A percentile compares a stretch with the other conserved stretches of the same genome.
phyloP scores from a whole-genome alignment of 2,113 vertebrate species.

The Urocitellus parryii region DNA sequence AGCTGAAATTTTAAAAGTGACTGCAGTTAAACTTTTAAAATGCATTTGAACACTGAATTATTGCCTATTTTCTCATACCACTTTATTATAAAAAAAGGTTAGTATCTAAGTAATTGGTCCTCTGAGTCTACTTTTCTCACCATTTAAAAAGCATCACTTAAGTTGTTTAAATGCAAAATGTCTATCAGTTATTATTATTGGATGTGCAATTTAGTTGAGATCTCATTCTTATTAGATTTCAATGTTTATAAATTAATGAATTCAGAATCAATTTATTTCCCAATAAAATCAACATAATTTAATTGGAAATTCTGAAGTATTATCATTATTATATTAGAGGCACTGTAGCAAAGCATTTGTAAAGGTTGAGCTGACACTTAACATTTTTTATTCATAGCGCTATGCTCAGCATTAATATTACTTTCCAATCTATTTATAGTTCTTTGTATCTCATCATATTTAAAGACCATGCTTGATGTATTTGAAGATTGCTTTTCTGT shows the following conservation, averaged over 20 bases:
- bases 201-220: constrained; percentile 65
- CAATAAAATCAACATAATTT: constrained; percentile 76
- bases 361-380: constrained; percentile 66
- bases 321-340: constrained; percentile 23
- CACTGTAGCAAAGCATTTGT: neutral
- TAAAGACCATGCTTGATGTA: constrained; percentile 44
- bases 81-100: constrained; percentile 85
- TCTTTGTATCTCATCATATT: constrained; percentile 58
- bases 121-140: constrained; percentile 80
- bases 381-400: constrained; percentile 58
- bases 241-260: constrained; percentile 82
- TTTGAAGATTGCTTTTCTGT: constrained; percentile 34
- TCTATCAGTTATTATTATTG: constrained; percentile 71
- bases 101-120: constrained; percentile 83
- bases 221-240: constrained; percentile 69
- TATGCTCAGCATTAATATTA: constrained; percentile 59
- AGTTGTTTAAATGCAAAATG: constrained; percentile 81
- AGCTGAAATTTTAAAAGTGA: constrained; percentile 84
- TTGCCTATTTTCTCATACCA: constrained; percentile 82
- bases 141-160: constrained; percentile 80
- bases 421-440: constrained; percentile 57
- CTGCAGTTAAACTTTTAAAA: constrained; percentile 83
- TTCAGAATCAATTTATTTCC: constrained; percentile 77
- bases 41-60: constrained; percentile 84
- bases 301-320: constrained; percentile 48